Conservation (phyloP, 2,888 invertebrate genomes). For the Macrosoma leucophasiata region DNA sequence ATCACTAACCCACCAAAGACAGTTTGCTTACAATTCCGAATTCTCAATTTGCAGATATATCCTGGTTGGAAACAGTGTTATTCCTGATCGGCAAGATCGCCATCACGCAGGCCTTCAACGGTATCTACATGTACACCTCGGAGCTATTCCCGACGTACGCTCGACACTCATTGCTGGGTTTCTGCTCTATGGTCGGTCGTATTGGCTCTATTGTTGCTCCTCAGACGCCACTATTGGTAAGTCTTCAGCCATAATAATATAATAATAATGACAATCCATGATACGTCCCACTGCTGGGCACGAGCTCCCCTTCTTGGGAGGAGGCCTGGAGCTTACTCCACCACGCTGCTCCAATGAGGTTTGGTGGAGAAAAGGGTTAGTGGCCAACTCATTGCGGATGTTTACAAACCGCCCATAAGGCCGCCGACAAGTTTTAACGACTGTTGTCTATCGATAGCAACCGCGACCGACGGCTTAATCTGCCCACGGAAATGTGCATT, state of each 20-base stretch:
- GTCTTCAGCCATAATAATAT: slow-evolving; percentile 13
- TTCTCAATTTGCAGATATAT: slow-evolving; percentile 40
- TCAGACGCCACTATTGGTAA: slow-evolving; percentile 80
- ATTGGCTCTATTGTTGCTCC: slow-evolving; percentile 84
- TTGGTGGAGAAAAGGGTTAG: no score
- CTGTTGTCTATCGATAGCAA: no score
- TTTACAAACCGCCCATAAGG: no score
- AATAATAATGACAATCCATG: not conserved
- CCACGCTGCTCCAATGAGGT: not conserved
- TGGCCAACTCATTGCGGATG: no score
- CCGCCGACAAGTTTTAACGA: no score
- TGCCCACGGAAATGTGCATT: no score
- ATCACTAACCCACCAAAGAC: no score
- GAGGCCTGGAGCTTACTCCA: not conserved
- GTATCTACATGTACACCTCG: slow-evolving; percentile 82
- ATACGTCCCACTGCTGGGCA: not conserved
- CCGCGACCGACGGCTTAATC: no score
- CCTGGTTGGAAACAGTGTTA: slow-evolving; percentile 56
- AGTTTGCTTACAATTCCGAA: no score
- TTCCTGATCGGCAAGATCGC: slow-evolving; percentile 80
- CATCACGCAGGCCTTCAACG: slow-evolving; percentile 81
- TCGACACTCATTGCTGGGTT: slow-evolving; percentile 79
- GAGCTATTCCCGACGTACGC: slow-evolving; percentile 85
- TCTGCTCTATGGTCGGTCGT: slow-evolving; percentile 85
- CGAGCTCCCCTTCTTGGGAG: not conserved